phyloP scores from a whole-genome alignment of 2,113 vertebrate species.

The Rhineura floridana region DNA sequence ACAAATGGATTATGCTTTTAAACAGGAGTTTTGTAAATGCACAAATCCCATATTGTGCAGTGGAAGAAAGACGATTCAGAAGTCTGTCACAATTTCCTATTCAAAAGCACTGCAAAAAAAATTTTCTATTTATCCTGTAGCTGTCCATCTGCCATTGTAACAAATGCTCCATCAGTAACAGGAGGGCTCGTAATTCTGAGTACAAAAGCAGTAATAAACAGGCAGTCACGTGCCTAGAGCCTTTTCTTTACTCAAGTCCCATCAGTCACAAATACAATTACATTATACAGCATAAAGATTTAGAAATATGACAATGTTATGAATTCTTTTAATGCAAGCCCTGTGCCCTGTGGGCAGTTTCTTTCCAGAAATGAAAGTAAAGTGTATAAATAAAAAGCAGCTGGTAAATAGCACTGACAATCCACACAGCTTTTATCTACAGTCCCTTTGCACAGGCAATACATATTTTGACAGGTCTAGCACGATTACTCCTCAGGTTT shows the following conservation, averaged over 20 bases:
- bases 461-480: background rate
- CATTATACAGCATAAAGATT: background rate
- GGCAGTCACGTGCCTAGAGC: background rate
- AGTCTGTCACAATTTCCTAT: background rate
- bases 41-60: background rate
- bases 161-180: slow-evolving; percentile 26
- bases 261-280: background rate
- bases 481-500: slow-evolving; percentile 22
- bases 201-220: slow-evolving; percentile 45
- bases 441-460: background rate
- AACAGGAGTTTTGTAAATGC: too few relatives aligned
- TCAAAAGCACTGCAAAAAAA: background rate
- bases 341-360: background rate
- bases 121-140: slow-evolving; percentile 43
- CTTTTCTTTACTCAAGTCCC: background rate
- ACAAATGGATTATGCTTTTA: background rate
- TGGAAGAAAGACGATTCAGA: background rate
- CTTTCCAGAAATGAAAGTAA: background rate
- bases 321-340: background rate
- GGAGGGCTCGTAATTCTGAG: background rate
- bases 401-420: fast-evolving
- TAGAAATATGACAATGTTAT: slow-evolving; percentile 2
- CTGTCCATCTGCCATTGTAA: slow-evolving; percentile 64
- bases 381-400: background rate
- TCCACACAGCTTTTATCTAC: background rate